phyloP scores from a whole-genome alignment of 2,797 vertebrate genomes.

The Chelon auratus region DNA sequence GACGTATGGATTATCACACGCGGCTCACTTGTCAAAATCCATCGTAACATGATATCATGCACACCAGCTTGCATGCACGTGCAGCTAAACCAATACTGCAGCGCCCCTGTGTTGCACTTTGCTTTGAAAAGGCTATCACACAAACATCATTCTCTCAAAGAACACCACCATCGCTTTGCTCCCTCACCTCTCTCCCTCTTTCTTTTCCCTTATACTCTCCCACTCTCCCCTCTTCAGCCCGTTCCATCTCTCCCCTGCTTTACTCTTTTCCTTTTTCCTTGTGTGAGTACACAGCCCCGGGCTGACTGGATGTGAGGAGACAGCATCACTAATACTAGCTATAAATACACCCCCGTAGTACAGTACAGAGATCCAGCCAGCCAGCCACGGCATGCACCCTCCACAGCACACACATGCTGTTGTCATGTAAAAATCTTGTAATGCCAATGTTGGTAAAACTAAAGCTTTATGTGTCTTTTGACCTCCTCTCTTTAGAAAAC shows the following conservation, averaged over 20 bases:
- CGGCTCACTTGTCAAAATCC: slow-evolving; percentile 15
- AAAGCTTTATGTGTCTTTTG: neutral
- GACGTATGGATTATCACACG: slow-evolving; percentile 4
- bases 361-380: slow-evolving; percentile 63
- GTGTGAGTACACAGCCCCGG: slow-evolving; percentile 68
- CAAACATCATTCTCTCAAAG: slow-evolving; percentile 45
- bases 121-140: slow-evolving; percentile 41
- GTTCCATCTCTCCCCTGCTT: slow-evolving; percentile 47
- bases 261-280: slow-evolving; percentile 60
- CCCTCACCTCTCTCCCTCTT: slow-evolving; percentile 12
- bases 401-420: slow-evolving; percentile 41
- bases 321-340: slow-evolving; percentile 81
- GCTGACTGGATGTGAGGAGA: slow-evolving; percentile 82
- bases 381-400: slow-evolving; percentile 38
- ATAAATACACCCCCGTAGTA: slow-evolving; percentile 81
- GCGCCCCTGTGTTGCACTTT: neutral
- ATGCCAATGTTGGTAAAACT: neutral
- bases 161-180: slow-evolving; percentile 11
- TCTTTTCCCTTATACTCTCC: neutral
- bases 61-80: slow-evolving; percentile 36
- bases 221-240: neutral
- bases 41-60: slow-evolving; percentile 10
- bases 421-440: slow-evolving; percentile 17
- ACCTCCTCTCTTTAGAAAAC: neutral
- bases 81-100: neutral